Percentiles rank a stretch among this genome's conserved stretches.
These are phyloP conservation scores for Magallana nippona DNA, from an alignment of 2,888 invertebrate species.

Conservation along the genomic window DNA sequence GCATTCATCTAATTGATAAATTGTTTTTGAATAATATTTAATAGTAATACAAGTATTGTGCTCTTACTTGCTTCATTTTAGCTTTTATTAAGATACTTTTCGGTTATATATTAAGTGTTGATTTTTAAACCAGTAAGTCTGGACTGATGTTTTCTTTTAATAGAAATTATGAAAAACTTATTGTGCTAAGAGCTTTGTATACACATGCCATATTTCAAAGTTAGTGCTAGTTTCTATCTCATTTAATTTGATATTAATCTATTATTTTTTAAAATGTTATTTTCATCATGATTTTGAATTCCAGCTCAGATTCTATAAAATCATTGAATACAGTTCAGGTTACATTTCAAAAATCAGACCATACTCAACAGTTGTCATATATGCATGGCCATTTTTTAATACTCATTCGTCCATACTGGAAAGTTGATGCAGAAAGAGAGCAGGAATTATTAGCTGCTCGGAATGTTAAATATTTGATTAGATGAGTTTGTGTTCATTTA, in stretches of 20 bases:
- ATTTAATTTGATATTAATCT: background rate
- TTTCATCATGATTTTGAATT: slow-evolving; percentile 10
- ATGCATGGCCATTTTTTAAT: background rate
- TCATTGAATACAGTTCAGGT: slow-evolving; percentile 10
- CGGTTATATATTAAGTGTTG: too few relatives aligned
- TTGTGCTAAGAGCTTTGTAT: background rate
- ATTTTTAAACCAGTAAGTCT: too few relatives aligned
- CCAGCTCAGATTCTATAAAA: background rate
- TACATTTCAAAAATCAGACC: background rate
- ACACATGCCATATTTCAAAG: background rate
- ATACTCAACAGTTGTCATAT: background rate
- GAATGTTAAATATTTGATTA: background rate
- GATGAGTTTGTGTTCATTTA: background rate
- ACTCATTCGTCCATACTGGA: background rate
- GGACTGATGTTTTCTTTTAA: too few relatives aligned
- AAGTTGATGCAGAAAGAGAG: background rate
- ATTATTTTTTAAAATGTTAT: background rate
- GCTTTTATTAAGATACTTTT: too few relatives aligned
- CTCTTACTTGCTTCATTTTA: too few relatives aligned
- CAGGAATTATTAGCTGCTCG: background rate
- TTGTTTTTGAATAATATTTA: too few relatives aligned
- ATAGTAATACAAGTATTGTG: too few relatives aligned
- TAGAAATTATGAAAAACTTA: too few relatives aligned
- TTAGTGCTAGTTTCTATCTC: background rate
- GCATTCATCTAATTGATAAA: too few relatives aligned